A percentile compares a stretch with the other conserved stretches of the same genome.
These are phyloP conservation scores for Pegea sp. DNA, from an alignment of 23 tunicate genomes.

Conservation along the genomic window DNA sequence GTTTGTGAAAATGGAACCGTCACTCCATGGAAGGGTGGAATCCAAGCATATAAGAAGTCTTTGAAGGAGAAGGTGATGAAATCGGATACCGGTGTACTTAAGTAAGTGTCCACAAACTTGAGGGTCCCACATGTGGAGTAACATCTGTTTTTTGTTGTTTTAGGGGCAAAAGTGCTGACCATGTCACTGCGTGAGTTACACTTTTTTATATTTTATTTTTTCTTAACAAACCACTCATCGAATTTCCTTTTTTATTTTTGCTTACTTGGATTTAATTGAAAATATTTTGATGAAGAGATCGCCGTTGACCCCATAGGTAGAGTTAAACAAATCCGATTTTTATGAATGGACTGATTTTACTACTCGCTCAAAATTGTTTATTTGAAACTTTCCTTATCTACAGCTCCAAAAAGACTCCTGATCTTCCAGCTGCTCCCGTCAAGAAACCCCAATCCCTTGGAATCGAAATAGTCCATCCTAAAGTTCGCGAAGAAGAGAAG, in stretches of 20 bases:
- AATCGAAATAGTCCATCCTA: neutral
- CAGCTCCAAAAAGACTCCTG: too few relatives aligned
- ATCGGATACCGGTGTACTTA: slow-evolving; percentile 15
- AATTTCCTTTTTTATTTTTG: too few relatives aligned
- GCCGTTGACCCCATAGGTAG: too few relatives aligned
- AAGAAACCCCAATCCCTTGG: neutral
- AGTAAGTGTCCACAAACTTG: slow-evolving; percentile 12
- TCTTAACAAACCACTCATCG: neutral
- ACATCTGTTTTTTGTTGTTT: slow-evolving; percentile 3
- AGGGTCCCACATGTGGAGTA: neutral
- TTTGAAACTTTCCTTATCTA: too few relatives aligned
- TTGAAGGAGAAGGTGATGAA: slow-evolving; percentile 49
- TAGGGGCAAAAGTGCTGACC: slow-evolving; percentile 71
- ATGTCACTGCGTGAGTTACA: slow-evolving; percentile 5
- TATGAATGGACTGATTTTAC: too few relatives aligned
- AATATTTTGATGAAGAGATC: too few relatives aligned
- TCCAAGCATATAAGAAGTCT: slow-evolving; percentile 42
- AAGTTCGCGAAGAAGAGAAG: neutral
- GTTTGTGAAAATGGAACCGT: slow-evolving; percentile 53
- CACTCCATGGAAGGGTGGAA: slow-evolving; percentile 40
- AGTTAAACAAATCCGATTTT: too few relatives aligned
- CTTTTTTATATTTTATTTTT: slow-evolving; percentile 1
- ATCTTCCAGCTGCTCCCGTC: too few relatives aligned
- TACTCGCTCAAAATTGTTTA: too few relatives aligned
- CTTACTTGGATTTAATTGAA: too few relatives aligned